Evolutionary conservation across 2,888 invertebrate species (phyloP).

Genomic region (Theretra japonica): DNA sequence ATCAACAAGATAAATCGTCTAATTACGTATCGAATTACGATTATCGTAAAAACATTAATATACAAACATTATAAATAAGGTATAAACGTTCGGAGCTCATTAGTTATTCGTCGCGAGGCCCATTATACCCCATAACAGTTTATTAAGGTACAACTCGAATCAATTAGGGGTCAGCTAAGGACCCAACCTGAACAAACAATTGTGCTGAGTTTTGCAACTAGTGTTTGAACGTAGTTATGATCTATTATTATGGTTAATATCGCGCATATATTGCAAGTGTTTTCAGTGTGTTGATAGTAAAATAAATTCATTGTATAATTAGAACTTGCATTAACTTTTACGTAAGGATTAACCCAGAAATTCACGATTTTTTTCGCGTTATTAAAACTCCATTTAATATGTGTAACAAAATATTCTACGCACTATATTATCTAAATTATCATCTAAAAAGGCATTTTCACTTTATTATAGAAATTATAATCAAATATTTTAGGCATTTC

Average conservation of each 20-base stretch:
- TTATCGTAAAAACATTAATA: constrained; percentile 23
- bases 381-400: no score
- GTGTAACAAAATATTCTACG: no score
- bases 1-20: constrained; percentile 6
- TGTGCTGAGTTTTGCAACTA: constrained; percentile 56
- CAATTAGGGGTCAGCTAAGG: constrained; percentile 65
- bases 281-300: not conserved
- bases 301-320: no score
- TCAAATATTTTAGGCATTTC: no score
- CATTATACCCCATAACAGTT: constrained; percentile 49
- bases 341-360: no score
- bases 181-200: constrained; percentile 66
- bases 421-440: no score
- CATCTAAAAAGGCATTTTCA: no score
- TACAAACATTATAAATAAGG: constrained; percentile 1
- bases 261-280: not conserved
- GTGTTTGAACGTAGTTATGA: constrained; percentile 35
- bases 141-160: constrained; percentile 55
- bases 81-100: constrained; percentile 15
- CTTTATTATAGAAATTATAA: no score
- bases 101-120: constrained; percentile 38
- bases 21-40: constrained; percentile 15
- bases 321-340: no score
- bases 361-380: no score
- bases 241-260: constrained; percentile 7